These are phyloP conservation scores for Pollenia amentaria DNA, from an alignment of 2,888 invertebrate genomes.

Conservation along the genomic window DNA sequence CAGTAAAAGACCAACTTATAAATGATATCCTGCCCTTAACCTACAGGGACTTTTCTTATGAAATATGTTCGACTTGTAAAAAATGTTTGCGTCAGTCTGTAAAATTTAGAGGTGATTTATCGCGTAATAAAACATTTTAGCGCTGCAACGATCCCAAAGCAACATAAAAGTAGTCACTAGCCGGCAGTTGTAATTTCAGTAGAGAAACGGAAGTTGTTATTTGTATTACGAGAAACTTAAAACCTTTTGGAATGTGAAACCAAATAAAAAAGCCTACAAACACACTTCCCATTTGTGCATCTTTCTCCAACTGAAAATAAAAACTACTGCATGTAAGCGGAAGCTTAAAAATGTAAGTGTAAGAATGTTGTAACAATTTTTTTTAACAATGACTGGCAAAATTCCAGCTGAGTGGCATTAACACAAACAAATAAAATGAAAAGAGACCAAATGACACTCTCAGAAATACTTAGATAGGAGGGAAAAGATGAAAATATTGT, in stretches of 20 bases:
- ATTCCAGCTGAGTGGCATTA: conserved; percentile 32
- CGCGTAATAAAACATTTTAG: conserved; percentile 29
- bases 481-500: conserved; percentile 18
- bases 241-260: conserved; percentile 26
- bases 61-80: no score
- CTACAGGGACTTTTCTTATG: no score
- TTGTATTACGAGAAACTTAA: conserved; percentile 30
- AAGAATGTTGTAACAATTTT: conserved; percentile 33
- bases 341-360: conserved; percentile 44
- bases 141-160: background rate
- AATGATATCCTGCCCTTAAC: no score
- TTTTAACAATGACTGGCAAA: conserved; percentile 24
- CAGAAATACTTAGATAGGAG: conserved; percentile 20
- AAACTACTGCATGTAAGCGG: background rate
- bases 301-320: background rate
- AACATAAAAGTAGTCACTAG: background rate
- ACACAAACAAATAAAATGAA: background rate
- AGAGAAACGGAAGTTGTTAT: conserved; percentile 15
- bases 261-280: conserved; percentile 13
- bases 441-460: background rate
- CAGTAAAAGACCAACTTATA: no score
- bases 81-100: no score
- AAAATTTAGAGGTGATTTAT: background rate
- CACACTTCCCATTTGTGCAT: background rate
- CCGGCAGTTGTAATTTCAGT: background rate